phyloP scores from a whole-genome alignment of 1,140 invertebrate species.

The Leucophenga varia region DNA sequence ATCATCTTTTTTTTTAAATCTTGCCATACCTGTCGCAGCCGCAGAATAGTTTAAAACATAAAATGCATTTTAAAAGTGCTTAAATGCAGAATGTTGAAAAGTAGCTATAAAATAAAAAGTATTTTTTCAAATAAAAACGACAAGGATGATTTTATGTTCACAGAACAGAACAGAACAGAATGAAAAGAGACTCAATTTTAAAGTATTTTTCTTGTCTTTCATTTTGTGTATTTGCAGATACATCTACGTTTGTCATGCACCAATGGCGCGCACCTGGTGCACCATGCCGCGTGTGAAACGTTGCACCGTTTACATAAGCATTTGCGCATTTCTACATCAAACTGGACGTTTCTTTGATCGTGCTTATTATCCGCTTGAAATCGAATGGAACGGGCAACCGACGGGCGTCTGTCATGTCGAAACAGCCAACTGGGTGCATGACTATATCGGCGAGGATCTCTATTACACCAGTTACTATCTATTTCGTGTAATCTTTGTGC shows the following conservation, averaged over 20 bases:
- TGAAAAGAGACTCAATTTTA: no score
- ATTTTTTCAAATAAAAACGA: no score
- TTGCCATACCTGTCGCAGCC: no score
- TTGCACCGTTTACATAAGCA: constrained; percentile 72
- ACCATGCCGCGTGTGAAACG: constrained; percentile 80
- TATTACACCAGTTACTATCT: constrained; percentile 82
- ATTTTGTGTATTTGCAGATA: constrained; percentile 58
- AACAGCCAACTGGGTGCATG: constrained; percentile 67
- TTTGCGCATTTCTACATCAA: constrained; percentile 77
- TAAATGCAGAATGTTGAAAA: no score
- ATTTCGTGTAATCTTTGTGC: constrained; percentile 88
- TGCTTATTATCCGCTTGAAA: constrained; percentile 56
- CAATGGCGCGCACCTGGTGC: constrained; percentile 81
- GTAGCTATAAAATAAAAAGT: no score
- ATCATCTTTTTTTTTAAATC: no score
- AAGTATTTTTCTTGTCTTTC: background rate
- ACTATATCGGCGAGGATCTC: constrained; percentile 65
- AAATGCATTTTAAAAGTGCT: no score
- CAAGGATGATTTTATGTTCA: no score
- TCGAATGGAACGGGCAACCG: constrained; percentile 65
- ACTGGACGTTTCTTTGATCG: constrained; percentile 75
- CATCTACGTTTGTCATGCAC: constrained; percentile 89
- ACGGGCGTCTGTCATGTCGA: constrained; percentile 63
- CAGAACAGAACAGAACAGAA: no score
- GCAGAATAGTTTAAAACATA: no score